Percentiles rank a stretch among this genome's conserved stretches.
Evolutionary conservation across 2,797 vertebrate species (phyloP).

Genomic region (Sebastes aleutianus): DNA sequence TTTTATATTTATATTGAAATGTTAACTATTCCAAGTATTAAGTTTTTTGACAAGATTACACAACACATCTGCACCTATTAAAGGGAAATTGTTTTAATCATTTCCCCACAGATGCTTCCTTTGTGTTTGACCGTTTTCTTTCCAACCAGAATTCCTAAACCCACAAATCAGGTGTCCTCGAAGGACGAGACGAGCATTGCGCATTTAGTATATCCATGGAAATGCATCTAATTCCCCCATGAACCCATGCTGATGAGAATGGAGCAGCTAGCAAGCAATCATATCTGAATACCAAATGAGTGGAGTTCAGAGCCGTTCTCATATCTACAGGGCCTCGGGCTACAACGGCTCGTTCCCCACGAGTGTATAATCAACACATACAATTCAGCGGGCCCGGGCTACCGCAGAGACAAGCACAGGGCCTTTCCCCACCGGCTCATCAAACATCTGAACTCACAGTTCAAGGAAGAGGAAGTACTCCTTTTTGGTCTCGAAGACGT

Average conservation of each 20-base stretch:
- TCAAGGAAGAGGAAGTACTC: conserved; percentile 99
- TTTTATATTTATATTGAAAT: neutral
- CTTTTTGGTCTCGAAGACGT: conserved; percentile 97
- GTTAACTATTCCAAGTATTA: conserved; percentile 13
- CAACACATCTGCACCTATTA: neutral
- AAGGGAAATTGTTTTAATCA: conserved; percentile 8
- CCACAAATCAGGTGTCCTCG: conserved; percentile 35
- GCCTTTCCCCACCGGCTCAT: neutral
- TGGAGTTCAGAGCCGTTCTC: conserved; percentile 44
- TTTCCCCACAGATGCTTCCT: neutral
- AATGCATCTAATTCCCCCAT: conserved; percentile 48
- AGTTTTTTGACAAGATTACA: neutral
- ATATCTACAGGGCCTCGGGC: conserved; percentile 58
- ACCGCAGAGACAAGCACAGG: conserved; percentile 20
- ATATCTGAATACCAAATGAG: conserved; percentile 72
- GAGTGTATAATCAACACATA: conserved; percentile 55
- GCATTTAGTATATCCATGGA: conserved; percentile 41
- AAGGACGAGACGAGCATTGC: conserved; percentile 12
- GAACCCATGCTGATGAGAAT: conserved; percentile 56
- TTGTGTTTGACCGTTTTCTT: conserved; percentile 27
- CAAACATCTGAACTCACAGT: conserved; percentile 87
- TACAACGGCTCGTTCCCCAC: conserved; percentile 54
- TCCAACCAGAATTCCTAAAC: conserved; percentile 29
- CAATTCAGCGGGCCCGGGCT: conserved; percentile 12
- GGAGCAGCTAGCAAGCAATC: conserved; percentile 44